Base-by-base conservation (phyloP, 2,113 vertebrate genomes). In the Charina bottae region DNA sequence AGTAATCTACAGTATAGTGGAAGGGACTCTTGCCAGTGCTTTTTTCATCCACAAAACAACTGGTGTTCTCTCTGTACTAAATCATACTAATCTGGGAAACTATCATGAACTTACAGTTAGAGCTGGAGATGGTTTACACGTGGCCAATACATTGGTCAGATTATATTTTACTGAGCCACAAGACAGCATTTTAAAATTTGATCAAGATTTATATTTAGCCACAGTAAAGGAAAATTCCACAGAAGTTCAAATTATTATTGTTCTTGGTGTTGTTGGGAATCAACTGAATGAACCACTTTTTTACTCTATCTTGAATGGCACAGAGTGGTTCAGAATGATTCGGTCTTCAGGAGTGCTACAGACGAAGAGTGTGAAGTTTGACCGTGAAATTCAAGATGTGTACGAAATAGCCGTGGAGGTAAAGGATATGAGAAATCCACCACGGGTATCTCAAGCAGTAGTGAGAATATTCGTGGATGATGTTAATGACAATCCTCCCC, bases 391-490 rank as follows among this genome's bases (percentile, higher is more conserved):
- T 60, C 97, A 97, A 92, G 98, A 98, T 4, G 23, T 96, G 83
- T 98, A 99, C 0, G 97, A 98, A 11, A 90, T 99, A 13, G 97
- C 97, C 58, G 98, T 99, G 88, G 98, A 99, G 95, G 97, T 98
- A 46, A 97, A 98, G 91, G 99, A 99, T 94, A 94, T 93, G 23
- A 97, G 98, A 90, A 96, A 94, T 12, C 99, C 99, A 24, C 97
- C 97, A 0, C 96, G 98, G 55, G 97, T 98, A 26, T 98, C 98
- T 26, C 98, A 98, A 68, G 96, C 98, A 83, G 96, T 97, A 28
- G 98, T 99, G 85, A 98, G 97, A 90, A 97, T 99, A 92, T 98
- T 97, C 7, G 95, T 99, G 89, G 98, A 99, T 21, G 99, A 99
- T 89, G 93, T 98, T 90, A 99, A 99, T 92, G 99, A 99, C 96